Conservation (phyloP, 37 sponge, comb jelly and placozoan species). For the Corticium candelabrum region DNA sequence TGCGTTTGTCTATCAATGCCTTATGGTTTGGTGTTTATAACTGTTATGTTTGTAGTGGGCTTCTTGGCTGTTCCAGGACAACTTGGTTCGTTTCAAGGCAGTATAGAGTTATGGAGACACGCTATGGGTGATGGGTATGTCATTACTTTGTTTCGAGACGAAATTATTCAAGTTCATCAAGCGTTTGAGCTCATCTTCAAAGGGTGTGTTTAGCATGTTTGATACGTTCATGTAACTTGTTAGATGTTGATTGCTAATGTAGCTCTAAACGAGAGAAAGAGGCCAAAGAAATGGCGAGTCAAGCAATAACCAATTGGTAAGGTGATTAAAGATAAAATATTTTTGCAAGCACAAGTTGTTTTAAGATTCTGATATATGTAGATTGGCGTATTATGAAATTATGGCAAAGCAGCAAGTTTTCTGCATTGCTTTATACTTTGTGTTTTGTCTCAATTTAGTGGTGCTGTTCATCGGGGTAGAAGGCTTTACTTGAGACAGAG, state of each 20-base stretch:
- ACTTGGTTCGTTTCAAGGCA: slow-evolving; percentile 21
- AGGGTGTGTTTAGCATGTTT: neutral
- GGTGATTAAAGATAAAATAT: neutral
- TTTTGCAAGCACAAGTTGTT: too few relatives aligned
- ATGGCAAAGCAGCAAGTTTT: too few relatives aligned
- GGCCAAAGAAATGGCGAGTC: neutral
- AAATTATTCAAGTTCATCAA: slow-evolving; percentile 5
- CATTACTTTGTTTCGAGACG: slow-evolving; percentile 47
- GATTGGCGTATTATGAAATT: too few relatives aligned
- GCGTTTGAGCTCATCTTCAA: neutral
- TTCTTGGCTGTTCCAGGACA: slow-evolving; percentile 54
- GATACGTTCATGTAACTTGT: neutral
- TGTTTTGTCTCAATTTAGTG: too few relatives aligned
- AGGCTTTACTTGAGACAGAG: slow-evolving; percentile 59
- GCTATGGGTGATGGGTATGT: slow-evolving; percentile 74
- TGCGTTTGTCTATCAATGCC: slow-evolving; percentile 18
- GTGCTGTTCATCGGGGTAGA: neutral
- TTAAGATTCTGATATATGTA: too few relatives aligned
- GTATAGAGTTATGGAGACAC: slow-evolving; percentile 68
- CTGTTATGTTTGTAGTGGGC: slow-evolving; percentile 26
- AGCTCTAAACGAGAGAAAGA: neutral
- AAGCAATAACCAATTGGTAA: neutral
- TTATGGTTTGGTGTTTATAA: neutral
- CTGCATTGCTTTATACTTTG: too few relatives aligned
- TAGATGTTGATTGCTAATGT: too few relatives aligned